Percentiles rank a stretch among this genome's conserved stretches.
These are phyloP conservation scores for Anarhynchus alexandrinus DNA, from an alignment of 2,113 vertebrate species.

Conservation along the genomic window DNA sequence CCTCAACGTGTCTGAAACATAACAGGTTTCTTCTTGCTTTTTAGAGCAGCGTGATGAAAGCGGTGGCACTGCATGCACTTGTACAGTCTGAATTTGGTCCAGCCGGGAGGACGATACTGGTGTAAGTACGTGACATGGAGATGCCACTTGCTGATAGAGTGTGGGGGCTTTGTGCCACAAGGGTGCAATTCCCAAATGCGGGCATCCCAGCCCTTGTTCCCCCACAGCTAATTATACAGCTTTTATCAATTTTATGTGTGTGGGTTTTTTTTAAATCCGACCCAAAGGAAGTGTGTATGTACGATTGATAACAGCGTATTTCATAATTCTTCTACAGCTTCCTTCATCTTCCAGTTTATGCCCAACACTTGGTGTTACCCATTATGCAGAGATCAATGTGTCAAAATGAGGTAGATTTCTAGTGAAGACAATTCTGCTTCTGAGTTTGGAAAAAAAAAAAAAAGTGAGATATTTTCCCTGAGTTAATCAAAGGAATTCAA, in stretches of 20 bases:
- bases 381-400: constrained; percentile 11
- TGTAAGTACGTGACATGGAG: not conserved
- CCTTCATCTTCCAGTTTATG: not conserved
- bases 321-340: not conserved
- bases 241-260: not conserved
- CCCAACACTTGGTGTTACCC: not conserved
- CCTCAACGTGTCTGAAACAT: not conserved
- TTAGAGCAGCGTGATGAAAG: not conserved
- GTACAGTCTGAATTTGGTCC: not conserved
- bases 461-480: not conserved
- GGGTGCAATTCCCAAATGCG: not conserved
- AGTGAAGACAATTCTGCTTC: constrained; percentile 17
- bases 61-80: not conserved
- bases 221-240: not conserved
- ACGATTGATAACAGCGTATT: not conserved
- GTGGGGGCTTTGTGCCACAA: not conserved
- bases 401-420: constrained; percentile 27
- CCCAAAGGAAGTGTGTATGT: not conserved
- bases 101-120: not conserved
- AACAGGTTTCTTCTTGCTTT: not conserved
- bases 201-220: not conserved
- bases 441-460: not conserved
- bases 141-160: not conserved
- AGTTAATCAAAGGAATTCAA: constrained; percentile 50
- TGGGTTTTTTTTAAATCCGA: not conserved